These are phyloP conservation scores for Cyrtodaria siliqua DNA, from an alignment of 2,888 invertebrate species.

Conservation along the genomic window DNA sequence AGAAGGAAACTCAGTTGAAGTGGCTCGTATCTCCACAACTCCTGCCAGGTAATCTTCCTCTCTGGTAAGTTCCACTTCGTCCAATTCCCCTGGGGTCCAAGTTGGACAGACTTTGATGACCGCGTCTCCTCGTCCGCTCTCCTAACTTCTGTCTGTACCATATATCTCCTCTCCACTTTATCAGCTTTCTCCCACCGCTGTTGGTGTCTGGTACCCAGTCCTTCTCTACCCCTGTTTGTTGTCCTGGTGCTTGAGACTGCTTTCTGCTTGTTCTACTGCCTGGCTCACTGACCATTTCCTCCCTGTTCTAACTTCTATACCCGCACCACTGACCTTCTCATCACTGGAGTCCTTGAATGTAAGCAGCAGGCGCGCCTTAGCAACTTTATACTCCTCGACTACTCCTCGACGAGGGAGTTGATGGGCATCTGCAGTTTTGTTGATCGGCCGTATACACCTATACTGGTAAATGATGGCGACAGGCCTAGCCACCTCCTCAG, in stretches of 20 bases:
- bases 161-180: conserved; percentile 7
- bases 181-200: conserved; percentile 13
- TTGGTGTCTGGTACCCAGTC: background rate
- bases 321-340: conserved; percentile 27
- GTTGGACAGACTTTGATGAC: conserved; percentile 17
- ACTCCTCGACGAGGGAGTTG: too few species aligned
- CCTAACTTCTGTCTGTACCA: conserved; percentile 34
- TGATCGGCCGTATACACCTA: too few species aligned
- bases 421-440: too few species aligned
- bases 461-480: too few species aligned
- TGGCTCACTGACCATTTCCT: conserved; percentile 31
- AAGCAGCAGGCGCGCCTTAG: background rate
- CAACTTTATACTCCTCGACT: too few species aligned
- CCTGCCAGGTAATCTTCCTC: conserved; percentile 29
- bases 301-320: conserved; percentile 32
- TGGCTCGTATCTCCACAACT: conserved; percentile 33
- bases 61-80: conserved; percentile 20
- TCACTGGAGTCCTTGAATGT: conserved; percentile 18
- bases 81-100: conserved; percentile 28
- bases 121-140: conserved; percentile 14
- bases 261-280: conserved; percentile 22
- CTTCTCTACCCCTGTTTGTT: conserved; percentile 19
- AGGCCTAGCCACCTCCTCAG: too few species aligned
- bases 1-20: conserved; percentile 32
- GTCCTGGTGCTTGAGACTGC: conserved; percentile 13